A percentile compares a stretch with the other conserved stretches of the same genome.
Conservation (phyloP, 1,140 invertebrate species). For the Lordiphosa clarofinis region DNA sequence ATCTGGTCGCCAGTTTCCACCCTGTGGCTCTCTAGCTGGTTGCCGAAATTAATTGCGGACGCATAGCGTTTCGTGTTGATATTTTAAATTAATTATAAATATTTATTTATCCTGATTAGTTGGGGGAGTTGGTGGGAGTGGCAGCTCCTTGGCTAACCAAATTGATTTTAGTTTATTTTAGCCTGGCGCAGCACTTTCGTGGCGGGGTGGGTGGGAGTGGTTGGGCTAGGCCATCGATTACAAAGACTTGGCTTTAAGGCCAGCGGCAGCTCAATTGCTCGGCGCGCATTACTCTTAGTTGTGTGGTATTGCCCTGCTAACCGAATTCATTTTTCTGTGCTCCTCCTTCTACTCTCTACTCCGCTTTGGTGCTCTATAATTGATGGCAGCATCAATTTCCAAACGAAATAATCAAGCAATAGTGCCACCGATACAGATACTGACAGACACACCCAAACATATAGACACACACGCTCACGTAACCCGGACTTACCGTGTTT, state of each 20-base stretch:
- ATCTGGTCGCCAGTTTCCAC: not conserved
- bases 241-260: constrained; percentile 64
- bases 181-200: constrained; percentile 37
- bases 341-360: not conserved
- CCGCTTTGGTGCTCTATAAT: constrained; percentile 48
- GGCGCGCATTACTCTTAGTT: constrained; percentile 45
- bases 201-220: not conserved
- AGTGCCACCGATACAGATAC: constrained; percentile 10
- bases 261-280: constrained; percentile 40
- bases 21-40: constrained; percentile 11
- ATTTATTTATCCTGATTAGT: constrained; percentile 77
- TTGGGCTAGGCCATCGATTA: constrained; percentile 42
- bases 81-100: constrained; percentile 79
- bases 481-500: constrained; percentile 31
- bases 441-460: constrained; percentile 12
- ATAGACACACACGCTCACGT: constrained; percentile 21
- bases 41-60: constrained; percentile 64
- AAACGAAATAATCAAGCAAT: constrained; percentile 72
- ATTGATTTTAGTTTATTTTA: constrained; percentile 76
- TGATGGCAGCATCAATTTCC: constrained; percentile 72
- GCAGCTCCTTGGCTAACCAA: constrained; percentile 50
- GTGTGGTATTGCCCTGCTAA: constrained; percentile 29
- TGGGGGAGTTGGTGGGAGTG: constrained; percentile 19
- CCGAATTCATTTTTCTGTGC: constrained; percentile 41
- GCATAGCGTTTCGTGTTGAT: constrained; percentile 58